A percentile compares a stretch with the other conserved stretches of the same genome.
phyloP scores from a whole-genome alignment of 2,113 vertebrate species.

The Setophaga petechia region DNA sequence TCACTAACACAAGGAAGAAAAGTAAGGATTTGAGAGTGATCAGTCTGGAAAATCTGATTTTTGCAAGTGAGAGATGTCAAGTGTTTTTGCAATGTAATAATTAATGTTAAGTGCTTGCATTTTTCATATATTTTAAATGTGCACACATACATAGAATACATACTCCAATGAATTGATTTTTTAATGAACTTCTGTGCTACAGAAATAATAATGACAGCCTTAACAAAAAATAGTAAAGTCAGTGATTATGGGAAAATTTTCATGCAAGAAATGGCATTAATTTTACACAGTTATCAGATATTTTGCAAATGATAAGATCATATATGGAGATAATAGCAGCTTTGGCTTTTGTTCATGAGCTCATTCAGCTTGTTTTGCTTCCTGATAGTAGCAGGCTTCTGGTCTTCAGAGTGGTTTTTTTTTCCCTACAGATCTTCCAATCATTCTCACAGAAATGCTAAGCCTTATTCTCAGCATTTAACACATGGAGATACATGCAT shows the following conservation, averaged over 20 bases:
- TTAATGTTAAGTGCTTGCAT: background rate
- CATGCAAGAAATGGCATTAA: background rate
- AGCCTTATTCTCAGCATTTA: background rate
- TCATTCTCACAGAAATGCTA: background rate
- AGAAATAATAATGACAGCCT: background rate
- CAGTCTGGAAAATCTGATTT: background rate
- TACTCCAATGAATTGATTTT: background rate
- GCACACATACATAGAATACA: rapidly evolving
- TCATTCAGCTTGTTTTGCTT: background rate
- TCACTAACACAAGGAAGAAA: background rate
- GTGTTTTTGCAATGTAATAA: background rate
- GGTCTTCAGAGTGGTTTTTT: background rate
- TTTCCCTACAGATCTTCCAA: background rate
- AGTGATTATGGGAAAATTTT: background rate
- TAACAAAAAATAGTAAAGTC: background rate
- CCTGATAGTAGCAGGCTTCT: background rate
- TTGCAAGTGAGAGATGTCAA: background rate
- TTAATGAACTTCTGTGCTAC: background rate
- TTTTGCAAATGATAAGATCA: background rate
- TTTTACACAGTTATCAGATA: background rate
- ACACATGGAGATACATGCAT: background rate
- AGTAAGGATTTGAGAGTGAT: background rate
- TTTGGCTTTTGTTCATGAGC: background rate
- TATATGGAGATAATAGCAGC: background rate
- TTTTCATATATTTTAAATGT: background rate